phyloP scores from a whole-genome alignment of 2,797 vertebrate genomes.

The Oryzias sinensis region DNA sequence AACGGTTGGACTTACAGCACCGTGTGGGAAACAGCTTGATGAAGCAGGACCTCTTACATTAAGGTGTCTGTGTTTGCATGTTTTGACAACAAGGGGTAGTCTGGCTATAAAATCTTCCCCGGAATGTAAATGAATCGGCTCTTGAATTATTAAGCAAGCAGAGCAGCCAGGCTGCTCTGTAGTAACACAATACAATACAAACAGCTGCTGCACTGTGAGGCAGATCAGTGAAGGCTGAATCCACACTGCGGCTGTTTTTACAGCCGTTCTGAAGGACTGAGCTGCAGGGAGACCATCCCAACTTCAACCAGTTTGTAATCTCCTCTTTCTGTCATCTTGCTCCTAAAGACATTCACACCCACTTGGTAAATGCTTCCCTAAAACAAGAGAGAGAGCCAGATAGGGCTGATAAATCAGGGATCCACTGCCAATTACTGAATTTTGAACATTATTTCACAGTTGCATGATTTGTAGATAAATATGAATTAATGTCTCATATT shows the following conservation, averaged over 20 bases:
- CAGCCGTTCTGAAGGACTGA: constrained; percentile 23
- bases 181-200: constrained; percentile 36
- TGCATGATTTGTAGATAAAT: too few species aligned
- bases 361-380: constrained; percentile 21
- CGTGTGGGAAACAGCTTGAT: too few species aligned
- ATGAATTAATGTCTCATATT: too few species aligned
- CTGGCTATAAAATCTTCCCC: constrained; percentile 55
- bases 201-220: constrained; percentile 36
- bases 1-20: too few species aligned
- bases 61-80: constrained; percentile 27
- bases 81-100: constrained; percentile 48
- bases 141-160: constrained; percentile 56
- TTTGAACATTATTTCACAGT: not conserved
- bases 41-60: not conserved
- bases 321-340: constrained; percentile 11
- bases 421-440: not conserved
- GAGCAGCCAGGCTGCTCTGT: constrained; percentile 30
- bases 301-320: constrained; percentile 23
- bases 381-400: constrained; percentile 7
- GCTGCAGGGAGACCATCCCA: constrained; percentile 31
- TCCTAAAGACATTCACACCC: constrained; percentile 25
- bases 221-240: constrained; percentile 41
- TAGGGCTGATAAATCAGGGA: not conserved
- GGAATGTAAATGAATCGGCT: constrained; percentile 65
- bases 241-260: constrained; percentile 46